Conservation (phyloP, 1,140 invertebrate species). For the Aphis craccivora region DNA sequence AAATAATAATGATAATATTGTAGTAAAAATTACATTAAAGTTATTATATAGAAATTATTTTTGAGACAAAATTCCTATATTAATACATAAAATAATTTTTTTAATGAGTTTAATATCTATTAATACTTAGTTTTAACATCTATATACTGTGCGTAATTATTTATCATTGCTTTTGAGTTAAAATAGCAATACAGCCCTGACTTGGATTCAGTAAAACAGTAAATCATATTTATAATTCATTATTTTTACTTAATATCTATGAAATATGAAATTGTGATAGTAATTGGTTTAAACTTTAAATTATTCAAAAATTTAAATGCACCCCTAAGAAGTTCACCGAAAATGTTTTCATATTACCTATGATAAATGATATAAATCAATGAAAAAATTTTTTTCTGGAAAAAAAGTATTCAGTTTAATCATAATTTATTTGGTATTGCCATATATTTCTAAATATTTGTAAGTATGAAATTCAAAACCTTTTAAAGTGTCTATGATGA, state of each 20-base stretch:
- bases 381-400: not conserved
- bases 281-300: not conserved
- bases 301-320: not conserved
- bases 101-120: not conserved
- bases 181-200: not conserved
- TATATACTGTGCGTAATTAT: not conserved
- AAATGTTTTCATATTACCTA: not conserved
- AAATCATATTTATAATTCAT: not conserved
- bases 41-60: not conserved
- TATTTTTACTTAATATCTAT: not conserved
- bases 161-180: not conserved
- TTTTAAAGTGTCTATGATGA: not conserved
- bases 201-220: not conserved
- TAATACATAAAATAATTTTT: not conserved
- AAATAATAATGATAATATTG: not conserved
- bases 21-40: not conserved
- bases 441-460: not conserved
- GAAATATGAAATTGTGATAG: not conserved
- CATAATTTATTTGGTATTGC: not conserved
- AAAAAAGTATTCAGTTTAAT: not conserved
- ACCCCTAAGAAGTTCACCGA: not conserved
- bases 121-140: not conserved
- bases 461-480: not conserved
- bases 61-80: not conserved
- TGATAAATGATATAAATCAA: too few relatives aligned